These are phyloP conservation scores for Drosophila arizonae DNA, from an alignment of 1,140 invertebrate genomes.

Conservation along the genomic window DNA sequence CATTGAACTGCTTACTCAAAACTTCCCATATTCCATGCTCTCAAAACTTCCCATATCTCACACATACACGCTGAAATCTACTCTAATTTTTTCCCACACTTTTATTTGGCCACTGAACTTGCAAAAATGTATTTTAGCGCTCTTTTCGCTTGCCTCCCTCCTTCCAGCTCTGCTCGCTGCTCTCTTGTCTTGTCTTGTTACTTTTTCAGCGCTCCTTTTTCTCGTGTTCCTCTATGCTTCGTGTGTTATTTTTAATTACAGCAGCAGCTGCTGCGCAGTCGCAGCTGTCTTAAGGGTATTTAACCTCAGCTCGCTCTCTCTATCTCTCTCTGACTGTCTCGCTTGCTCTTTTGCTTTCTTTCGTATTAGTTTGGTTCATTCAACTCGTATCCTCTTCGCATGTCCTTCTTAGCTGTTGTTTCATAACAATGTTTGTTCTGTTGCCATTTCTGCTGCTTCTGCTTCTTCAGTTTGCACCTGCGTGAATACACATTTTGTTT, in stretches of 20 bases:
- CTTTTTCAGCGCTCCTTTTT: slow-evolving; percentile 26
- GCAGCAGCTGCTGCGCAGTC: slow-evolving; percentile 62
- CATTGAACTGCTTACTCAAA: slow-evolving; percentile 31
- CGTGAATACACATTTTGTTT: slow-evolving; percentile 25
- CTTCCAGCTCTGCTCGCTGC: slow-evolving; percentile 1
- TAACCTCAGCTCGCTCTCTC: slow-evolving; percentile 40
- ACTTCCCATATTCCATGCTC: slow-evolving; percentile 16
- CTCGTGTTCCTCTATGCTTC: slow-evolving; percentile 24
- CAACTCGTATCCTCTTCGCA: slow-evolving; percentile 51
- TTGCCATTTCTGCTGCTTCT: slow-evolving; percentile 7
- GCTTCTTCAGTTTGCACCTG: slow-evolving; percentile 46
- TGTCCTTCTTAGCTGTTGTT: slow-evolving; percentile 17
- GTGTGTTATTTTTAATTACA: slow-evolving; percentile 74
- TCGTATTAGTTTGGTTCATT: slow-evolving; percentile 60
- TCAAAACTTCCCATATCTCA: slow-evolving; percentile 19
- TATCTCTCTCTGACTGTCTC: slow-evolving; percentile 13
- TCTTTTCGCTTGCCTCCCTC: neutral
- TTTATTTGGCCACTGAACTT: slow-evolving; percentile 54
- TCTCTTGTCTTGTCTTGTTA: slow-evolving; percentile 14
- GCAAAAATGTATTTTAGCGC: slow-evolving; percentile 19
- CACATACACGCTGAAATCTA: neutral
- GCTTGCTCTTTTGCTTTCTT: slow-evolving; percentile 3
- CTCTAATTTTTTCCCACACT: slow-evolving; percentile 31
- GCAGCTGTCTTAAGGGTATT: slow-evolving; percentile 66
- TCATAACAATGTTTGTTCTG: slow-evolving; percentile 32